Evolutionary conservation across 53 echinoderm and acorn worm genomes (phyloP).

Genomic region (Hippasteria phrygiana): DNA sequence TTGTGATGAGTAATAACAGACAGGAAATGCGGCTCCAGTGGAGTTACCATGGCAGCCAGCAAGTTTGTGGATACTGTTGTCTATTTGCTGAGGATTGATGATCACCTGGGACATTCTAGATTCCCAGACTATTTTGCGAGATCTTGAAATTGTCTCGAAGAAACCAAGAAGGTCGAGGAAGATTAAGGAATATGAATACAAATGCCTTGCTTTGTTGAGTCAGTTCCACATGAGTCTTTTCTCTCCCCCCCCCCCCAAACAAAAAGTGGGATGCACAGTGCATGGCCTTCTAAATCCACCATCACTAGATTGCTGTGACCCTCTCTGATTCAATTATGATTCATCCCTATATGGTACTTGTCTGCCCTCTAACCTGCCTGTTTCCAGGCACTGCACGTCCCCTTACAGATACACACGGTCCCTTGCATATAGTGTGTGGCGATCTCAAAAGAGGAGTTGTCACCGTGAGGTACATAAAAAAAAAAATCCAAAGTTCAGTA

Average conservation of each 20-base stretch:
- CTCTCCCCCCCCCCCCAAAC: neutral
- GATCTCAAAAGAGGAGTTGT: constrained; percentile 19
- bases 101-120: neutral
- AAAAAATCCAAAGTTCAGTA: constrained; percentile 49
- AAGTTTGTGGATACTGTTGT: neutral
- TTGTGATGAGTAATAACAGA: constrained; percentile 50
- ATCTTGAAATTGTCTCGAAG: neutral
- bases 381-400: neutral
- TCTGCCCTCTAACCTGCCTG: constrained; percentile 44
- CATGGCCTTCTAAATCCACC: constrained; percentile 12
- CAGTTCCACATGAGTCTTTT: neutral
- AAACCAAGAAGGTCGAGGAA: neutral
- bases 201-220: neutral
- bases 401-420: neutral
- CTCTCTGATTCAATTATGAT: constrained; percentile 51
- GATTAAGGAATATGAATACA: neutral
- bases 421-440: neutral
- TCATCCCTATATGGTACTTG: constrained; percentile 36
- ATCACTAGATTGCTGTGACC: constrained; percentile 1
- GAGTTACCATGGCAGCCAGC: constrained; percentile 12
- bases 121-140: neutral
- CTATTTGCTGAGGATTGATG: neutral
- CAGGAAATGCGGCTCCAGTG: constrained; percentile 31
- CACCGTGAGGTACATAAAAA: neutral
- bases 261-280: neutral